These are phyloP conservation scores for Tinea semifulvella DNA, from an alignment of 2,888 invertebrate species.

Conservation along the genomic window DNA sequence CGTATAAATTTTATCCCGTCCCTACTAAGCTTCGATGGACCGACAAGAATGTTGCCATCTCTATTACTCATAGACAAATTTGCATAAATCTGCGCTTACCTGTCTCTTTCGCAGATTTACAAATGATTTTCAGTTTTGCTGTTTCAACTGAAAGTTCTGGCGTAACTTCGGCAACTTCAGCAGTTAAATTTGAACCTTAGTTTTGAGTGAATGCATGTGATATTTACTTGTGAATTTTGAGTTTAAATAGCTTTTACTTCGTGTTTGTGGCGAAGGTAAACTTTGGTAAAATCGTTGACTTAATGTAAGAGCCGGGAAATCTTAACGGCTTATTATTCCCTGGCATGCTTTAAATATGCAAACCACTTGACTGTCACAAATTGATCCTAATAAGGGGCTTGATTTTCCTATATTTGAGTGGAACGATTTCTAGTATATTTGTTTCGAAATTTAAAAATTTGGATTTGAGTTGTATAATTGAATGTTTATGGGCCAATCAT, in stretches of 20 bases:
- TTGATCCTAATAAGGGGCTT: too few relatives aligned
- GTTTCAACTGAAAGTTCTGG: not conserved
- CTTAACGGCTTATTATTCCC: too few relatives aligned
- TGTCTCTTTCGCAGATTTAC: constrained; percentile 57
- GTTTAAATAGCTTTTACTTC: constrained; percentile 15
- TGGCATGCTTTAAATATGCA: too few relatives aligned
- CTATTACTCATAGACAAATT: constrained; percentile 37
- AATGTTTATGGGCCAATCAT: too few relatives aligned
- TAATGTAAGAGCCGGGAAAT: too few relatives aligned
- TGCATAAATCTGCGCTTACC: constrained; percentile 56
- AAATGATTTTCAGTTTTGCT: constrained; percentile 54
- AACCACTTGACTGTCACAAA: too few relatives aligned
- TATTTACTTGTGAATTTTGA: constrained; percentile 23
- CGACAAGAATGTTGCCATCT: constrained; percentile 28
- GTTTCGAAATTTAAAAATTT: too few relatives aligned
- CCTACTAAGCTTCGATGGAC: constrained; percentile 39
- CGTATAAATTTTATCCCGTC: constrained; percentile 53
- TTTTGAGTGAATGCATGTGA: constrained; percentile 25
- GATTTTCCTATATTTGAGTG: too few relatives aligned
- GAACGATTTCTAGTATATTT: too few relatives aligned
- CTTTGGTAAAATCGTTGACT: too few relatives aligned
- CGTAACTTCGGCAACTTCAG: not conserved
- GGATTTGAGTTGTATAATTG: too few relatives aligned
- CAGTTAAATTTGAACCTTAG: constrained; percentile 28
- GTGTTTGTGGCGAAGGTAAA: constrained; percentile 33